Evolutionary conservation across 2,888 invertebrate species (phyloP).

Genomic region (Alcis repandata): DNA sequence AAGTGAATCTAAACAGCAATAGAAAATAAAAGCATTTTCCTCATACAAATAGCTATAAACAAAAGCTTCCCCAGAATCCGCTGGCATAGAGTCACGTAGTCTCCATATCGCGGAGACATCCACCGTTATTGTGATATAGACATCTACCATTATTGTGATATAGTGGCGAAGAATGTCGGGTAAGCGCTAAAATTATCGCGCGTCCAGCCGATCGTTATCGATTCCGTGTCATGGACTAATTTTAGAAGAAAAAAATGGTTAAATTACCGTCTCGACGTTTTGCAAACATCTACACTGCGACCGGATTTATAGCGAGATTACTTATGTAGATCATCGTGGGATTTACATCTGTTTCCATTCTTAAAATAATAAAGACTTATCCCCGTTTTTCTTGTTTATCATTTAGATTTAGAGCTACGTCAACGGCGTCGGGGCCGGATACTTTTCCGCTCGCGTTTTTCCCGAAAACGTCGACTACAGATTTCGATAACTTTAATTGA

Average conservation of each 20-base stretch:
- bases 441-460: slow-evolving; percentile 15
- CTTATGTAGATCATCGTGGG: slow-evolving; percentile 48
- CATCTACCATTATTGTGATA: slow-evolving; percentile 42
- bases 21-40: not conserved
- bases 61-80: slow-evolving; percentile 19
- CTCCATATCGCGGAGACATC: slow-evolving; percentile 1
- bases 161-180: slow-evolving; percentile 50
- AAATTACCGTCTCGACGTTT: slow-evolving; percentile 55
- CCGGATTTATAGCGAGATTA: slow-evolving; percentile 46
- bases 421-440: slow-evolving; percentile 5
- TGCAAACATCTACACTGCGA: slow-evolving; percentile 47
- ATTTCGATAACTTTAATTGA: slow-evolving; percentile 29
- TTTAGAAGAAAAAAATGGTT: slow-evolving; percentile 62
- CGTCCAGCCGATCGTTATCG: slow-evolving; percentile 66
- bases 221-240: slow-evolving; percentile 73
- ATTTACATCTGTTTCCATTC: slow-evolving; percentile 26
- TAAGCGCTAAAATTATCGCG: slow-evolving; percentile 61
- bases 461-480: slow-evolving; percentile 20
- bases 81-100: slow-evolving; percentile 16
- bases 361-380: slow-evolving; percentile 27
- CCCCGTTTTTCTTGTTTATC: slow-evolving; percentile 23
- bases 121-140: slow-evolving; percentile 44
- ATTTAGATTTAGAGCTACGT: not conserved
- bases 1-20: no score
- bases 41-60: slow-evolving; percentile 24